phyloP scores from a whole-genome alignment of 2,888 invertebrate genomes.

The Romanomermis culicivorax region DNA sequence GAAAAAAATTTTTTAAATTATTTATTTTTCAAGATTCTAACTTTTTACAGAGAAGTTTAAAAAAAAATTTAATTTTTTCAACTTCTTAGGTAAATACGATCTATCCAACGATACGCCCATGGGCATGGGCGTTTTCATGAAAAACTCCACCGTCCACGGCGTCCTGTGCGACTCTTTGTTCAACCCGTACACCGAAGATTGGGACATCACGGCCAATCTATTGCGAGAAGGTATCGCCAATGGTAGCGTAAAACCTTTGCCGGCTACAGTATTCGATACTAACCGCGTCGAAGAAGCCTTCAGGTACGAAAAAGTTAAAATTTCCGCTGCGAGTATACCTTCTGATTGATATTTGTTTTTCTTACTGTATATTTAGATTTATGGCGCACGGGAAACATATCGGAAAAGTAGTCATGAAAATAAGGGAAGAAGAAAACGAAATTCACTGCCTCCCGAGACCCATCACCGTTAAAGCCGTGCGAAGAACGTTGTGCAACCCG shows the following conservation, averaged over 20 bases:
- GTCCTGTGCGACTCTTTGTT: slow-evolving; percentile 81
- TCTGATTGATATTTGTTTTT: too few relatives aligned
- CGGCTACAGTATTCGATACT: slow-evolving; percentile 58
- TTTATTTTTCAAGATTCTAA: too few relatives aligned
- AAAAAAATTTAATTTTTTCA: too few relatives aligned
- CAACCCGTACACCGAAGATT: slow-evolving; percentile 44
- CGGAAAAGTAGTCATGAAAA: slow-evolving; percentile 75
- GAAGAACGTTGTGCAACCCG: slow-evolving; percentile 51
- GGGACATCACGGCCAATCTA: slow-evolving; percentile 50
- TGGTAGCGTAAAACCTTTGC: slow-evolving; percentile 72
- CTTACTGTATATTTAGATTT: too few relatives aligned
- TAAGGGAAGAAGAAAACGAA: slow-evolving; percentile 53
- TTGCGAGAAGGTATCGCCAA: slow-evolving; percentile 59
- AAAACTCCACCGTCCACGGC: slow-evolving; percentile 93
- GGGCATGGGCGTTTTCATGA: slow-evolving; percentile 82
- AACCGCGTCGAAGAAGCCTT: slow-evolving; percentile 72
- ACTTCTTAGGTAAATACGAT: slow-evolving; percentile 66
- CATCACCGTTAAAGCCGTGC: slow-evolving; percentile 47
- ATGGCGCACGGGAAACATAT: slow-evolving; percentile 95
- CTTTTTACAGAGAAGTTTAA: too few relatives aligned
- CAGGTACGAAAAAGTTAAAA: slow-evolving; percentile 35
- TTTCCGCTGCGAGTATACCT: background rate
- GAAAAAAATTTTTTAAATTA: too few relatives aligned
- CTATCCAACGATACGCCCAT: slow-evolving; percentile 64
- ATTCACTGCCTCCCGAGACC: slow-evolving; percentile 28